Percentiles rank a stretch among this genome's conserved stretches.
These are phyloP conservation scores for Peromyscus polionotus DNA, from an alignment of 2,113 vertebrate species.

Conservation along the genomic window DNA sequence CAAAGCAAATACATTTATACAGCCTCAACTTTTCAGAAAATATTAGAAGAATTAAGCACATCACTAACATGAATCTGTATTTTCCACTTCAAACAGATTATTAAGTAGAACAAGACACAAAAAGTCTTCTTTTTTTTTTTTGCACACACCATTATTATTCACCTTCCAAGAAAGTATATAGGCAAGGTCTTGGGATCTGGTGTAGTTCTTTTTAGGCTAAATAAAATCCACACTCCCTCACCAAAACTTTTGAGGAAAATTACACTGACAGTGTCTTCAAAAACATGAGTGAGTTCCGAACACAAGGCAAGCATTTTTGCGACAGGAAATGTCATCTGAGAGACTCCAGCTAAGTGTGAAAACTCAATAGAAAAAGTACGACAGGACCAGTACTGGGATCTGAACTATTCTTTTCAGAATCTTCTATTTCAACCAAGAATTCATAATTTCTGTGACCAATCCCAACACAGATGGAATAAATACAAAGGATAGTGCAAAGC, in stretches of 20 bases:
- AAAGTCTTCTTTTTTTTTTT: not conserved
- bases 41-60: not conserved
- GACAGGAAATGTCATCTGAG: constrained; percentile 53
- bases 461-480: constrained; percentile 82
- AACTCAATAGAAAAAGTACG: constrained; percentile 61
- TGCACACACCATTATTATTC: not conserved
- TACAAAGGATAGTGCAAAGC: constrained; percentile 66
- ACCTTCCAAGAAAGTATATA: constrained; percentile 10
- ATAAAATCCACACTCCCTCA: not conserved
- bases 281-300: not conserved
- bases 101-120: not conserved
- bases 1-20: not conserved
- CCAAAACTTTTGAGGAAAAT: not conserved
- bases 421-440: constrained; percentile 80
- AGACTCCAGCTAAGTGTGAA: constrained; percentile 55
- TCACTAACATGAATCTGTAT: not conserved
- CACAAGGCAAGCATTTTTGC: not conserved
- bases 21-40: not conserved
- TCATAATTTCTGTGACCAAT: constrained; percentile 76
- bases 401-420: constrained; percentile 66
- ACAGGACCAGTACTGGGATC: not conserved
- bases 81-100: not conserved
- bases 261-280: not conserved
- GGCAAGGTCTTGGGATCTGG: not conserved
- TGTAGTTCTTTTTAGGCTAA: not conserved